Percentiles rank a stretch among this genome's conserved stretches.
Evolutionary conservation across 2,888 invertebrate genomes (phyloP).

Genomic region (Scaptomyza polygonia): DNA sequence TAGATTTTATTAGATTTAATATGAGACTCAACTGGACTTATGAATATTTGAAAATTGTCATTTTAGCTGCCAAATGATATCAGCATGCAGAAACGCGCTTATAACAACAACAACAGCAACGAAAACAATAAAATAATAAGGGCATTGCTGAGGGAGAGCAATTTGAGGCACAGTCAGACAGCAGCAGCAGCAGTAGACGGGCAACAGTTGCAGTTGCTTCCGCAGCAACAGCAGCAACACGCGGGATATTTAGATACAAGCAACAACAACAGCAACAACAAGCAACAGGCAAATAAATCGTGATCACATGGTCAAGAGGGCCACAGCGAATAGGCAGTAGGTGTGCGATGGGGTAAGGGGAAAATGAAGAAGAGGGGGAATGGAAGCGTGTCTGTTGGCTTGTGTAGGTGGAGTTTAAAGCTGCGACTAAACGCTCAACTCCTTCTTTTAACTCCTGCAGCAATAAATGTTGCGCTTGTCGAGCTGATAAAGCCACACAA

Average conservation of each 20-base stretch:
- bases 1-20: slow-evolving; percentile 7
- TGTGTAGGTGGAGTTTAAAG: slow-evolving; percentile 68
- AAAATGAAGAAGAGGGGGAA: neutral
- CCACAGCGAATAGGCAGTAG: slow-evolving; percentile 19
- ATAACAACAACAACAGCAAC: slow-evolving; percentile 31
- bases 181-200: slow-evolving; percentile 45
- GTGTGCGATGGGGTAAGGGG: neutral
- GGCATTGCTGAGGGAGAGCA: slow-evolving; percentile 30
- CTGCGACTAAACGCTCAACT: slow-evolving; percentile 64
- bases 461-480: slow-evolving; percentile 76
- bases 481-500: slow-evolving; percentile 80
- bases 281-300: slow-evolving; percentile 77
- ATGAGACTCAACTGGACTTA: slow-evolving; percentile 1
- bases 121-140: slow-evolving; percentile 25
- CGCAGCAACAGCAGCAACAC: slow-evolving; percentile 60
- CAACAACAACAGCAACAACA: slow-evolving; percentile 47
- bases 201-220: slow-evolving; percentile 67
- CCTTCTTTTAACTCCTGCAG: slow-evolving; percentile 69
- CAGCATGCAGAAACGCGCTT: slow-evolving; percentile 46
- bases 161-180: slow-evolving; percentile 27
- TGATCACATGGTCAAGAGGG: slow-evolving; percentile 82
- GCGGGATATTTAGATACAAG: slow-evolving; percentile 68
- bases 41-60: slow-evolving; percentile 31
- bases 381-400: slow-evolving; percentile 14
- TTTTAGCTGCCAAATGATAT: slow-evolving; percentile 47